Evolutionary conservation across 2,888 invertebrate species (phyloP), one percentile per base, ranked within the genome.

Genomic region (Trichogramma dendrolimi): DNA sequence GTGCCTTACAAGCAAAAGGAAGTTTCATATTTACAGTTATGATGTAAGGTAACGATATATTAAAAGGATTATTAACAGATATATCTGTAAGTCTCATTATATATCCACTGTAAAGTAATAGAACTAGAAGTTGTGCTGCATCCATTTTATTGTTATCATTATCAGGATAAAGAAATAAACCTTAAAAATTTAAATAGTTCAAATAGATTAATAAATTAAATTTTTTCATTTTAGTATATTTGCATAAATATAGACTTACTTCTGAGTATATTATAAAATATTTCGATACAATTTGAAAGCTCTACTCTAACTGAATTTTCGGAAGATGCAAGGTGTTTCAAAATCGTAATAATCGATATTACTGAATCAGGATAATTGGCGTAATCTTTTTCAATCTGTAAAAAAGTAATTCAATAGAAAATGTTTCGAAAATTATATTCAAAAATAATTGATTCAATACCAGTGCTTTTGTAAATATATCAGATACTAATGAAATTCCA

Each of bases 251-350:
- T 61, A 52, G 64, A 68, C 73, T 64, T 70, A 81, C 84, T 83
- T 77, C 84, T 77, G 51, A 84, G 70, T 65, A 83, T 75, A 67
- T 78, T 81, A 60, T 78, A 79, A 59, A 80, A 76, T 27, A 83
- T 69, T 49, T 81, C 72, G 75, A 73, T 66, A 79, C 80, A 63
- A 74, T 81, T 70, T 73, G 85, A 77, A 75, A 89, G 74, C 79
- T 86, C 73, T 78, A 83, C 70, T 76, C 88, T 76, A 73, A 87
- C 73, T 77, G 83, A 67, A 74, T 83, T 71, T 80, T 75, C 85
- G 80, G 82, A 84, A 73, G 81, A 81, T 78, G 76, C 79, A 70
- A 81, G 75, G 72, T 78, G 71, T 73, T 83, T 83, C 68, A 83
- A 73, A 69, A 82, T 80, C 46, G 79, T 73, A 41, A 83, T 70